Evolutionary conservation across 2,888 invertebrate genomes (phyloP).

Genomic region (Nezara viridula): DNA sequence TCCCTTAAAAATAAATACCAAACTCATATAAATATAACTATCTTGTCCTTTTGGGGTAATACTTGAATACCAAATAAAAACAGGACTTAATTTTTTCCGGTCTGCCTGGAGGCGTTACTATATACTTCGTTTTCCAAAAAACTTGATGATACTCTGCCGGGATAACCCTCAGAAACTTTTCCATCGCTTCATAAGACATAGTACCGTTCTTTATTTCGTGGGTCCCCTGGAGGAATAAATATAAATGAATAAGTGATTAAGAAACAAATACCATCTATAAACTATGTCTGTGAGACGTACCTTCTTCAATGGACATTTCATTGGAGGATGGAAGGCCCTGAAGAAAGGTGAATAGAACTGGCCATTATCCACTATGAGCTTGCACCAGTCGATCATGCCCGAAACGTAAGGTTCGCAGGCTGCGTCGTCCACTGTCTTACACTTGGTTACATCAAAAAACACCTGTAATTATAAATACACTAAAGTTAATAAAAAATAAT

Average conservation of each 20-base stretch:
- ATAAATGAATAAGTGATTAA: background rate
- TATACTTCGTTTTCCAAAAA: background rate
- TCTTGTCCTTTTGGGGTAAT: background rate
- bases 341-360: constrained; percentile 5
- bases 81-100: background rate
- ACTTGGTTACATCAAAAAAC: background rate
- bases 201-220: background rate
- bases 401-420: background rate
- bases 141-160: background rate
- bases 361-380: background rate
- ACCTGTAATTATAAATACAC: background rate
- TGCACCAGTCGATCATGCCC: background rate
- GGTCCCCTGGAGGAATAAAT: background rate
- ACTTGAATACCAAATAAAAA: background rate
- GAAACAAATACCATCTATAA: background rate
- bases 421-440: constrained; percentile 12
- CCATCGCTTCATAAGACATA: background rate
- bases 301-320: background rate
- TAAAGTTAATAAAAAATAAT: background rate
- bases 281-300: background rate
- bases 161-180: background rate
- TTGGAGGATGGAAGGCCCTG: background rate
- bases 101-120: background rate
- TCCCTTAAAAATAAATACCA: background rate
- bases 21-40: background rate